These are phyloP conservation scores for Chloroclysta siterata DNA, from an alignment of 2,888 invertebrate genomes.

Conservation along the genomic window DNA sequence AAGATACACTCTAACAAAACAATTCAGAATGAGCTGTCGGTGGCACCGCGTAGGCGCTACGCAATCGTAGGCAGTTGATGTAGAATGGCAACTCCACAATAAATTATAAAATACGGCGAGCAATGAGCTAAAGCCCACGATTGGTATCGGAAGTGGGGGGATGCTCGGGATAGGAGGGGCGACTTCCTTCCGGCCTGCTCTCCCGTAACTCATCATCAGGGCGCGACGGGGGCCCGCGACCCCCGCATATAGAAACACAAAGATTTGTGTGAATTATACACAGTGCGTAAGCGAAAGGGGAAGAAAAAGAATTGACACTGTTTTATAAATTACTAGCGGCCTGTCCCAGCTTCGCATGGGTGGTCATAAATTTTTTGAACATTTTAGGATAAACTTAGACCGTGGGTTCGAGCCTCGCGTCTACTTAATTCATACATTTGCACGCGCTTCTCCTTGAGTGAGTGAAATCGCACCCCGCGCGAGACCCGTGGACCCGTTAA, in stretches of 20 bases:
- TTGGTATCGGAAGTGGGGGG: conserved; percentile 79
- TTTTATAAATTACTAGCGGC: conserved; percentile 30
- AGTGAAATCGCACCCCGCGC: too few species aligned
- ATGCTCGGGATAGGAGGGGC: conserved; percentile 62
- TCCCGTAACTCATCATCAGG: conserved; percentile 81
- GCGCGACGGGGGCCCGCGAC: conserved; percentile 69
- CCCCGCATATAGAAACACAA: conserved; percentile 76
- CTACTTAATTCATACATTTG: too few species aligned
- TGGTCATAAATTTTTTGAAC: too few species aligned
- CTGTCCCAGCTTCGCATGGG: too few species aligned
- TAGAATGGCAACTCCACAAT: conserved; percentile 61
- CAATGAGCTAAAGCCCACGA: conserved; percentile 66
- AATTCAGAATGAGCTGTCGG: not conserved
- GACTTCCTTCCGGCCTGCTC: conserved; percentile 72
- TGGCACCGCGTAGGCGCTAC: conserved; percentile 22
- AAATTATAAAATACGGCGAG: conserved; percentile 70
- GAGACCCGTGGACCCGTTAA: too few species aligned
- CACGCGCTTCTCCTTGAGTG: too few species aligned
- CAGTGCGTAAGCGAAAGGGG: conserved; percentile 67
- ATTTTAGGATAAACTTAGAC: too few species aligned
- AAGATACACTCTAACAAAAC: not conserved
- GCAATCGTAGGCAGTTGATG: conserved; percentile 16
- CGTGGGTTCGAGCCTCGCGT: too few species aligned
- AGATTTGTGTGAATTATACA: conserved; percentile 80
- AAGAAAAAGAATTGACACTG: conserved; percentile 52